Evolutionary conservation across 92 coral and sea anemone genomes (phyloP), one percentile per base, ranked within the genome.

Genomic region (Heliopora coerulea): DNA sequence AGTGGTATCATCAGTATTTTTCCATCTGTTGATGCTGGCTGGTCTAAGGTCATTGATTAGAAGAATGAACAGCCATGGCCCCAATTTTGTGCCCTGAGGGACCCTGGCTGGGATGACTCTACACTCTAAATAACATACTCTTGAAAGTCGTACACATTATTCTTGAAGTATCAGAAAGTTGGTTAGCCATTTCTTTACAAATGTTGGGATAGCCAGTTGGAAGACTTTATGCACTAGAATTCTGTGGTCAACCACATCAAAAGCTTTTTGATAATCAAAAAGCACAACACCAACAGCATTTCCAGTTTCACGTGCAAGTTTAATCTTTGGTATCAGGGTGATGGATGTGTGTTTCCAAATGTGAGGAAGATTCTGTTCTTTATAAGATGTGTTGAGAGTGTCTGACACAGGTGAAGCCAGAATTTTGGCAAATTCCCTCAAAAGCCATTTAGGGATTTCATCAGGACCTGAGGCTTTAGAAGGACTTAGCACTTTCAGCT

Each of bases 1-100:
- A 3, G 63, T 49, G 11, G 77, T 70, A 37, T 70, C 61, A 32
- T 49, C 77, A 8, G 31, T 19, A 25, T 70, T 48, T 24, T 49
- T 26, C 77, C 77, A 49, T 18, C 42, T 4, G 6, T 37, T 11
- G 25, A 24, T 21, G 14, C 15, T 25, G 49, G 20, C 61, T 29
- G 42, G 42, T 4, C 42, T 70, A 13, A 70, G 32, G 19, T 70
- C 77, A 24, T 70, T 70, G 48, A 70, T 54, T 62, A 70, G 29
- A 8, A 54, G 26, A 15, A 70, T 49, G 32, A 50, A 49, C 13
- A 50, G 32, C 77, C 77, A 70, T 19, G 59, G 77, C 4, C 77
- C 77, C 63, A 70, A 33, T 25, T 70, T 70, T 11, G 77, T 54
- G 11, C 77, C 59, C 33, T 70, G 77, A 1, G 77, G 77, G 61